Percentiles rank a stretch among this genome's conserved stretches.
These are phyloP conservation scores for Gasteruption jaculator DNA, from an alignment of 2,888 invertebrate genomes.

Conservation along the genomic window DNA sequence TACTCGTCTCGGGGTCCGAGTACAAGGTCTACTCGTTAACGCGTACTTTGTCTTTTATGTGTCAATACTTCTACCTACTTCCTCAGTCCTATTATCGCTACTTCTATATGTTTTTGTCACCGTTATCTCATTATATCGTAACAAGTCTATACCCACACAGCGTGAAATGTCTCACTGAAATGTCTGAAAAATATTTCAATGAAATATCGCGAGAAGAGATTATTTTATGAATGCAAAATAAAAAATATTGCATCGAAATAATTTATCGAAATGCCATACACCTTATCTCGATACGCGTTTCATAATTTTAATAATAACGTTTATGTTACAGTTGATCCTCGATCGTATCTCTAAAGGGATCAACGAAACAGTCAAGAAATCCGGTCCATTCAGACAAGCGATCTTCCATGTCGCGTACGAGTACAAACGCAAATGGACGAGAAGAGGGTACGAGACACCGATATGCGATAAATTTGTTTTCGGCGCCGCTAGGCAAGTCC, in stretches of 20 bases:
- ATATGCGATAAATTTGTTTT: conserved; percentile 62
- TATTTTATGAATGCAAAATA: neutral
- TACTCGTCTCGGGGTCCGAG: too few relatives aligned
- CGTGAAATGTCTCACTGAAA: too few relatives aligned
- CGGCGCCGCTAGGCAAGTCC: conserved; percentile 62
- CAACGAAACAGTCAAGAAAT: conserved; percentile 85
- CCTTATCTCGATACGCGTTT: conserved; percentile 6
- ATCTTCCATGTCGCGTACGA: conserved; percentile 92
- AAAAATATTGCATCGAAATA: neutral
- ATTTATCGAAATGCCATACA: neutral
- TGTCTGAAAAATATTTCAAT: too few relatives aligned
- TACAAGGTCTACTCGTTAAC: too few relatives aligned
- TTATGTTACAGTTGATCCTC: conserved; percentile 73
- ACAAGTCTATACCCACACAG: too few relatives aligned
- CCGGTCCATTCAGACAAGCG: conserved; percentile 72
- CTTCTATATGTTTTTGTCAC: too few relatives aligned
- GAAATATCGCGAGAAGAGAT: too few relatives aligned
- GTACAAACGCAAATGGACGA: conserved; percentile 85
- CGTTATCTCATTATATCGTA: too few relatives aligned
- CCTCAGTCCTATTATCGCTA: too few relatives aligned
- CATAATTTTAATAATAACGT: conserved; percentile 9
- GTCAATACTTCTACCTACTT: too few relatives aligned
- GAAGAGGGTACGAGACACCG: conserved; percentile 78
- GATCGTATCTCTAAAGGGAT: conserved; percentile 97
- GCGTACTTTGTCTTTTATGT: too few relatives aligned